Base-by-base conservation (phyloP, 2,888 invertebrate genomes). In the Gymnocheta viridis region DNA sequence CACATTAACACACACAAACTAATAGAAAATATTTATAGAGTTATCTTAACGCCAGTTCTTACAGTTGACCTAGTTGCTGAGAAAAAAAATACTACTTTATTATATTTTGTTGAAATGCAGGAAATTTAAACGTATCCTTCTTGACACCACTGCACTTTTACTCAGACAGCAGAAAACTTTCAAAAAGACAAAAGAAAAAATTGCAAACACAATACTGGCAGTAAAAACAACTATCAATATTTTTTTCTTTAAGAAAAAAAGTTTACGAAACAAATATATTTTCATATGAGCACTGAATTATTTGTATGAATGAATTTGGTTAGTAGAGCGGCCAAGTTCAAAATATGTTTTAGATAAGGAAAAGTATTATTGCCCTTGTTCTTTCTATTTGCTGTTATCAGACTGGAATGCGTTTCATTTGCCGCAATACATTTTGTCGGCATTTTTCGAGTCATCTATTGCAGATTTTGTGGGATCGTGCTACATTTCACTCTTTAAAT, bases 71-170 rank as follows among this genome's bases (percentile, higher is more conserved):
- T 77, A 84, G 67, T 81, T 84, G 66, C 56, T 38, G n/a, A 14
- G 58, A 35, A n/a, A 27, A 69, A 67, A 79, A 79, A 60, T 47
- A 77, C 77, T 77, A 70, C 73, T 81, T 73, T 81, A 81, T 79
- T 79, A 79, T 79, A 51, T 77, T n/a, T n/a, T 81, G 81, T 73
- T 82, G 73, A 81, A 72, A 81, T 73, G 29, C 82, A 79, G 82
- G 73, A 80, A 85, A 85, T 82, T 72, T 76, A 49, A 78, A 81
- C 81, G 84, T 58, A 82, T 85, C 85, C 73, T 82, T 85, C 74
- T 79, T 82, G 79, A 80, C 79, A 80, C 81, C 66, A 66, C 69
- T 51, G 54, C 82, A 35, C 56, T 41, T 70, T 29, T 64, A 62
- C 58, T 69, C n/a, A 60, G 66, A 44, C 58, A 69, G 66, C 35